These are phyloP conservation scores for Castor canadensis DNA, from an alignment of 2,113 vertebrate species.

Conservation along the genomic window DNA sequence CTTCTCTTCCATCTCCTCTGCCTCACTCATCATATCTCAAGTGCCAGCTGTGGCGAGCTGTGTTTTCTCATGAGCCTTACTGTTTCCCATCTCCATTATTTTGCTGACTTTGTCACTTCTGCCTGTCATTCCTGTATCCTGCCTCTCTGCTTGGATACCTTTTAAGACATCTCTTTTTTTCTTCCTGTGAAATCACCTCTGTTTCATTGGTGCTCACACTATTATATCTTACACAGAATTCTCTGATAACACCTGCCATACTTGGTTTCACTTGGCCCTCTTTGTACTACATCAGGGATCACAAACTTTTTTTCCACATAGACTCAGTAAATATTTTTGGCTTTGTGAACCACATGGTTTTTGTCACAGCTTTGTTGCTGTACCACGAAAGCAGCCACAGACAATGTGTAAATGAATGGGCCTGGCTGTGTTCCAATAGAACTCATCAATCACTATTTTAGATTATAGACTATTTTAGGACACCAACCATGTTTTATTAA, in stretches of 20 bases:
- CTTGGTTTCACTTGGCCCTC: not conserved
- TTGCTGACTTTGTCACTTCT: not conserved
- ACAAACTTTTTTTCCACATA: not conserved
- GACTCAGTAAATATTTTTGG: not conserved
- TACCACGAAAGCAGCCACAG: not conserved
- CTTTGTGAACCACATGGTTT: not conserved
- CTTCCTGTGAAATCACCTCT: not conserved
- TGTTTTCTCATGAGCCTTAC: not conserved
- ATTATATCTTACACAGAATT: not conserved
- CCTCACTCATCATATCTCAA: accelerated
- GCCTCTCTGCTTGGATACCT: not conserved
- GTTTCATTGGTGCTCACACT: not conserved
- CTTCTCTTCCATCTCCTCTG: not conserved
- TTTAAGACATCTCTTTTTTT: not conserved
- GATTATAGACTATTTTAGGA: not conserved
- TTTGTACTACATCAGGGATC: not conserved
- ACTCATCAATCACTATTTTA: not conserved
- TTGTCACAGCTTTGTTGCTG: not conserved
- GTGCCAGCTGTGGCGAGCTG: not conserved
- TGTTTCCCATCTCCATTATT: not conserved
- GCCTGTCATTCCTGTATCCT: not conserved
- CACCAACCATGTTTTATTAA: not conserved
- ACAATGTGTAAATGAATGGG: not conserved
- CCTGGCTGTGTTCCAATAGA: not conserved
- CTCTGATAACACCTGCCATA: not conserved